Conservation (phyloP, 2,113 vertebrate genomes). For the Toxostoma redivivum region DNA sequence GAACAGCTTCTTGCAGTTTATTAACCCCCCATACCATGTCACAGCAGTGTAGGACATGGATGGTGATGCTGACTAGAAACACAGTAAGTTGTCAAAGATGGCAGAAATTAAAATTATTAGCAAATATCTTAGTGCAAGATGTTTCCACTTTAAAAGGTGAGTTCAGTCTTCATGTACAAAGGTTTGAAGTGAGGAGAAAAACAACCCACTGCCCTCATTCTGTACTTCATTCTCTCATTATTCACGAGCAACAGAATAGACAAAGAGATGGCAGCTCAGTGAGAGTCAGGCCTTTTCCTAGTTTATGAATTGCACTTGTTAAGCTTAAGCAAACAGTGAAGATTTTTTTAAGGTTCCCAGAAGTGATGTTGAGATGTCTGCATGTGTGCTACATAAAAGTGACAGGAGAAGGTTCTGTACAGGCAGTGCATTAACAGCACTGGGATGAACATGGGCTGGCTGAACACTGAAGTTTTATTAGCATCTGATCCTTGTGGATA, state of each 20-base stretch:
- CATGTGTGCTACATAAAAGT: not conserved
- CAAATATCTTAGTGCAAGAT: not conserved
- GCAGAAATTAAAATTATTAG: not conserved
- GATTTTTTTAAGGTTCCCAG: not conserved
- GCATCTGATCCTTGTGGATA: not conserved
- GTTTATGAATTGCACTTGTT: not conserved
- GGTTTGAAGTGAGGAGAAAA: not conserved
- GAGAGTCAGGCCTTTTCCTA: not conserved
- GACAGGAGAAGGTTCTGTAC: not conserved
- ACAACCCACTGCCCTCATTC: not conserved
- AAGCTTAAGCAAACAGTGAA: not conserved
- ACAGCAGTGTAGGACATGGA: not conserved
- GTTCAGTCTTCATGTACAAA: not conserved
- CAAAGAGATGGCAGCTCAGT: not conserved
- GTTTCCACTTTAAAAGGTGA: not conserved
- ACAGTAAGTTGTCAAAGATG: not conserved
- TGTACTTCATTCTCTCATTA: not conserved
- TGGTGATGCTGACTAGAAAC: not conserved
- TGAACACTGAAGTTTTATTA: not conserved
- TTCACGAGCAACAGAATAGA: not conserved
- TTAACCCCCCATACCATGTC: not conserved
- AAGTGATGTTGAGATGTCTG: not conserved
- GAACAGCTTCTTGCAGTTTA: not conserved
- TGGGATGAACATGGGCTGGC: not conserved
- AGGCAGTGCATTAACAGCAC: not conserved